phyloP scores from a whole-genome alignment of 2,113 vertebrate species.

The Neolamprologus ventralis region DNA sequence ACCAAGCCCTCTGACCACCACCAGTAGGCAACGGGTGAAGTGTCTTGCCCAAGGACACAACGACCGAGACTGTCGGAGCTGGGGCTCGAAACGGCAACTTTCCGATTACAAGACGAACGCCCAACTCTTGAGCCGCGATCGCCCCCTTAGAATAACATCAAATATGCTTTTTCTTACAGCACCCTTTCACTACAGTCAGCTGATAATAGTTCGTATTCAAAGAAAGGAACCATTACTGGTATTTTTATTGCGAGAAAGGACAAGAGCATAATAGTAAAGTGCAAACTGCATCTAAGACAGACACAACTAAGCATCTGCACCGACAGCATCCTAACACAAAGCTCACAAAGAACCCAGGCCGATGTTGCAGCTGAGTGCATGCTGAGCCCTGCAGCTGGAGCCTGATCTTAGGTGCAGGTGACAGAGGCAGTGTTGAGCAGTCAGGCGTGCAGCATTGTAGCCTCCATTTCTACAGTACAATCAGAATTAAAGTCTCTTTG shows the following conservation, averaged over 20 bases:
- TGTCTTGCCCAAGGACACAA: no score
- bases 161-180: no score
- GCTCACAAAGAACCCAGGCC: not conserved
- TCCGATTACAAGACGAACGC: no score
- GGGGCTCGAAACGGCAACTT: no score
- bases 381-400: not conserved
- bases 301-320: not conserved
- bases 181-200: no score
- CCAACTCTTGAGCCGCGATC: no score
- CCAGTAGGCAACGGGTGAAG: no score
- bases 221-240: not conserved
- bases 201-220: not conserved
- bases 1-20: rapidly evolving
- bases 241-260: not conserved
- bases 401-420: not conserved
- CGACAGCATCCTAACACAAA: not conserved
- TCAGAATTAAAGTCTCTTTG: not conserved
- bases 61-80: no score
- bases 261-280: not conserved
- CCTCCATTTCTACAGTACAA: not conserved
- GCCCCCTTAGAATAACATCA: no score
- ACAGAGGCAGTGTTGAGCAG: not conserved
- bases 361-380: not conserved
- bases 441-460: not conserved
- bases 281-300: not conserved